A percentile compares a stretch with the other conserved stretches of the same genome.
Conservation (phyloP, 2,797 vertebrate species). For the Smutsia gigantea region DNA sequence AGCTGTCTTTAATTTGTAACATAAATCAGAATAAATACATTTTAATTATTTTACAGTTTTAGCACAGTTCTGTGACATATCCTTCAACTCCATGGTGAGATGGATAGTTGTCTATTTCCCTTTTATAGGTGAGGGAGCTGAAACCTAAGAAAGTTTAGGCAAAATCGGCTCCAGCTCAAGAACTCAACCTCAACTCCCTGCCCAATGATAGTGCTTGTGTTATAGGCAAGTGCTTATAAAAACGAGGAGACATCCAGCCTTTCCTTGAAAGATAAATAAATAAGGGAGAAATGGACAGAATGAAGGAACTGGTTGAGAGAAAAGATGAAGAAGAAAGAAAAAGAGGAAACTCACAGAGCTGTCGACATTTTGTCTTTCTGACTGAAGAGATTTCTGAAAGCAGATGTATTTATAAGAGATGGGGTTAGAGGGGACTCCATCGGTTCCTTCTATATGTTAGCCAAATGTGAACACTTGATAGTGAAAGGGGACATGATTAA, state of each 20-base stretch:
- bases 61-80: not conserved
- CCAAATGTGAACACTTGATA: not conserved
- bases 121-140: not conserved
- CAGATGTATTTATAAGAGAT: not conserved
- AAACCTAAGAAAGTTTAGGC: not conserved
- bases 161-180: not conserved
- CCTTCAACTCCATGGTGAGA: not conserved
- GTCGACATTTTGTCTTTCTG: not conserved
- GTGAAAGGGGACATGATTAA: not conserved
- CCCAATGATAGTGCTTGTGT: not conserved
- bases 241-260: not conserved
- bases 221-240: not conserved
- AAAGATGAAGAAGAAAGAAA: not conserved
- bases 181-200: not conserved
- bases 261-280: not conserved
- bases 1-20: not conserved
- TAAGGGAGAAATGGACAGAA: not conserved
- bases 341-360: not conserved
- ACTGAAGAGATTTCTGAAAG: not conserved
- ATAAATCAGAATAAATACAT: not conserved
- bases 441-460: not conserved
- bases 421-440: not conserved
- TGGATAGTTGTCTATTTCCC: not conserved
- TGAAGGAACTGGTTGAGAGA: not conserved
- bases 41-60: not conserved